Evolutionary conservation across 1,140 invertebrate genomes (phyloP).

Genomic region (Pollicipes pollicipes): DNA sequence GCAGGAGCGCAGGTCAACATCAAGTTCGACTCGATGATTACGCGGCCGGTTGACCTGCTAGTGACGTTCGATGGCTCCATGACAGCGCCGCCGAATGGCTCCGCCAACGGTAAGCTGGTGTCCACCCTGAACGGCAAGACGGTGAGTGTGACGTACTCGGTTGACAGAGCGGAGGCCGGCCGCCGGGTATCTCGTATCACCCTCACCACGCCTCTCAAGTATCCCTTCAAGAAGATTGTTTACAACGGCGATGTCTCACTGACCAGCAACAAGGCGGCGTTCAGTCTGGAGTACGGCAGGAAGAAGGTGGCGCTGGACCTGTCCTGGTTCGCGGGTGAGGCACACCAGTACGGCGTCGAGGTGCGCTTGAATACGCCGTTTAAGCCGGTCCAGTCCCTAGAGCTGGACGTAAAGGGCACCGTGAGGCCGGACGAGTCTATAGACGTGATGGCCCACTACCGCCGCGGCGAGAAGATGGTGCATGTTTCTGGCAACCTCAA

Average conservation of each 20-base stretch:
- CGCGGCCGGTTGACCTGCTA: neutral
- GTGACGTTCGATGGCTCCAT: neutral
- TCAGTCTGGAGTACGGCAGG: neutral
- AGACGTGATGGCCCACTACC: neutral
- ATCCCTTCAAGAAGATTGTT: neutral
- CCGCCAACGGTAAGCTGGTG: neutral
- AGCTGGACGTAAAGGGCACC: neutral
- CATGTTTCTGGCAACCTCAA: neutral
- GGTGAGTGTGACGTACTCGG: neutral
- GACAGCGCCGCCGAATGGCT: neutral
- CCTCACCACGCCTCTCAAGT: neutral
- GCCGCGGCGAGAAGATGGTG: neutral
- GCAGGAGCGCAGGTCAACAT: neutral
- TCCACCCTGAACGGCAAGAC: neutral
- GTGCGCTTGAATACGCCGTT: neutral
- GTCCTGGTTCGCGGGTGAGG: neutral
- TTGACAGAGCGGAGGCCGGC: neutral
- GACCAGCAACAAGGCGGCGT: neutral
- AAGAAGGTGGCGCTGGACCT: neutral
- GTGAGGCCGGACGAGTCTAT: neutral
- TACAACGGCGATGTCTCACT: neutral
- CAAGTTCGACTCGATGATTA: neutral
- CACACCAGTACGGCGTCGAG: neutral
- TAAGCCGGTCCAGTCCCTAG: neutral
- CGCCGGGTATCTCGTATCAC: neutral